Base-by-base conservation (phyloP, 2,888 invertebrate genomes). In the Conchocele bisecta region DNA sequence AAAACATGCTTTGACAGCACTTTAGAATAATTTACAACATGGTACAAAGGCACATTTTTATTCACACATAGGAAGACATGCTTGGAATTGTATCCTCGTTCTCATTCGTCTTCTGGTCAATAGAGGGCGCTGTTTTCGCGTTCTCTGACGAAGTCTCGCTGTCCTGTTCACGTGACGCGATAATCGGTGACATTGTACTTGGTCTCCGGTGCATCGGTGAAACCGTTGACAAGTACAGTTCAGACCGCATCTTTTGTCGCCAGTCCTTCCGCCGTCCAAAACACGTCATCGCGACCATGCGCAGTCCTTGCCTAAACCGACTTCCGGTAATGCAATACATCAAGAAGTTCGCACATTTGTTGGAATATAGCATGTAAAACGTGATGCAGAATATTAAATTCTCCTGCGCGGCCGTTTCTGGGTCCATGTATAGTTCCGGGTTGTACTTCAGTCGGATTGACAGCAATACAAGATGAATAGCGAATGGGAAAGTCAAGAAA, bases 321-420 rank as follows among this genome's bases (percentile, higher is more conserved):
- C 75, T 72, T 35, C 86, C 86, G 7, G 83, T 83, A 11, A 78
- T 64, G 41, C 80, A 76, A 56, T 84, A 85, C 63, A 84, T 77
- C 57, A 82, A 77, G 59, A 85, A 86, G 48, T 83, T 86, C 20
- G 83, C 83, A 61, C 84, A 86, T 57, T 85, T 86, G 66, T 85
- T 85, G 20, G 84, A 78, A 51, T 85, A 86, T 0, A 84, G 50
- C 73, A 83, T 79, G 48, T 86, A 86, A 69, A 86, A 83, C 3
- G 84, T 83, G 9, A 83, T 60, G 20, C 81, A 82, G 63, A 86
- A 86, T 1, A 77, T 53, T 15, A 86, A 67, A 28, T 74, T 72
- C 48, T 83, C 76, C 22, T 33, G 54, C 3, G 79, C 72, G 13
- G 57, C 71, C n/a, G 72, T 81, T 4, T 51, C 57, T 0, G 79